phyloP scores from a whole-genome alignment of 2,888 invertebrate genomes.

The Lydus trimaculatus region DNA sequence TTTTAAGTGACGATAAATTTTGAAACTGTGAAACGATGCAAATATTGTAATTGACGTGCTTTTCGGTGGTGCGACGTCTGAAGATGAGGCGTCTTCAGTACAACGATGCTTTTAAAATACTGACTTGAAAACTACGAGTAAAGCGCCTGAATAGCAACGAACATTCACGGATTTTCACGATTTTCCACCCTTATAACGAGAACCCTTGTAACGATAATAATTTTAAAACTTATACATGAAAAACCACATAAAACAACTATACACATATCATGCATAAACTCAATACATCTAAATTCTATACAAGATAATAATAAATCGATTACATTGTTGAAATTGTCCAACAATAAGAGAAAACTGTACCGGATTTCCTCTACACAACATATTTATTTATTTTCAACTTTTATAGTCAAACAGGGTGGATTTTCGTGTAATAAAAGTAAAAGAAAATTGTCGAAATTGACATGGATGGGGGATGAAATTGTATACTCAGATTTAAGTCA shows the following conservation, averaged over 20 bases:
- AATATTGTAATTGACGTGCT: slow-evolving; percentile 18
- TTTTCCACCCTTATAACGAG: slow-evolving; percentile 25
- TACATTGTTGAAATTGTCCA: neutral
- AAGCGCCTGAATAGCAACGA: slow-evolving; percentile 26
- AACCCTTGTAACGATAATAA: slow-evolving; percentile 7
- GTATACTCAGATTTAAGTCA: neutral
- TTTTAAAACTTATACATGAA: slow-evolving; percentile 7
- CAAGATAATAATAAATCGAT: slow-evolving; percentile 8
- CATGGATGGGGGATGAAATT: neutral
- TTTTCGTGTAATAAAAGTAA: neutral
- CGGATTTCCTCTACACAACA: neutral
- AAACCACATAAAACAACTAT: neutral
- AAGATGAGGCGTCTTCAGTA: slow-evolving; percentile 21
- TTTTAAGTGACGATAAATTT: neutral
- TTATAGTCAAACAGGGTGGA: neutral
- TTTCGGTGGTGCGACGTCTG: slow-evolving; percentile 15
- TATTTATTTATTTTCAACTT: neutral
- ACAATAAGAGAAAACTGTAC: neutral
- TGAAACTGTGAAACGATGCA: neutral
- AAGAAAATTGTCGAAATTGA: neutral
- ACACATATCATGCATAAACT: neutral
- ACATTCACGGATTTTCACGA: slow-evolving; percentile 34
- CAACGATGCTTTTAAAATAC: slow-evolving; percentile 30
- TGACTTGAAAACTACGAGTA: slow-evolving; percentile 34
- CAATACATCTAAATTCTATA: neutral